Percentiles rank a stretch among this genome's conserved stretches.
Evolutionary conservation across 2,797 vertebrate genomes (phyloP).

Genomic region (Etheostoma nigrum): DNA sequence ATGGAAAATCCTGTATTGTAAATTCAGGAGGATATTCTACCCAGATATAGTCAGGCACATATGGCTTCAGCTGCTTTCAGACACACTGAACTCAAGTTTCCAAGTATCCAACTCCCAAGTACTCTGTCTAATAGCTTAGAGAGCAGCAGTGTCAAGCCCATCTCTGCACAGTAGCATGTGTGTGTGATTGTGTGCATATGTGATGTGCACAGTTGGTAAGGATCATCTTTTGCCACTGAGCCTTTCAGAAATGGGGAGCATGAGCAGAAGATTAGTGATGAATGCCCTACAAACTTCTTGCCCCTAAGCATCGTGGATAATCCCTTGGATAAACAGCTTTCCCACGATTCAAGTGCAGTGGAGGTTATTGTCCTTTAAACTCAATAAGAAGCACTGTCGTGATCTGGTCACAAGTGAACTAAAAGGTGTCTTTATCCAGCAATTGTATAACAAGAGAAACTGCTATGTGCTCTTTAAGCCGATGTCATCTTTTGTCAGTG

Average conservation of each 20-base stretch:
- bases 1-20: conserved; percentile 53
- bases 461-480: background rate
- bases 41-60: conserved; percentile 36
- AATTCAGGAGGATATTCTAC: conserved; percentile 35
- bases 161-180: conserved; percentile 22
- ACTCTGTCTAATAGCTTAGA: conserved; percentile 66
- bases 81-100: conserved; percentile 56
- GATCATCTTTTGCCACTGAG: conserved; percentile 74
- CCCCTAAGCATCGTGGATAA: conserved; percentile 77
- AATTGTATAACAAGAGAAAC: conserved; percentile 13
- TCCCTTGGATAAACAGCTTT: conserved; percentile 77
- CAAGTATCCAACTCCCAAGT: conserved; percentile 56
- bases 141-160: conserved; percentile 43
- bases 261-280: conserved; percentile 80
- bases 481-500: background rate
- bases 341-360: conserved; percentile 60
- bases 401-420: conserved; percentile 36
- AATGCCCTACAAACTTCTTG: conserved; percentile 72
- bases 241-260: conserved; percentile 71
- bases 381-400: conserved; percentile 43
- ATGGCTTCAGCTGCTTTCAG: conserved; percentile 39
- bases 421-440: background rate
- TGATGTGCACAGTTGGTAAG: conserved; percentile 67
- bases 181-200: conserved; percentile 34
- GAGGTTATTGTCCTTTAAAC: conserved; percentile 58